Percentiles rank a stretch among this genome's conserved stretches.
Evolutionary conservation across 53 echinoderm and acorn worm genomes (phyloP).

Genomic region (Echinometra lucunter): DNA sequence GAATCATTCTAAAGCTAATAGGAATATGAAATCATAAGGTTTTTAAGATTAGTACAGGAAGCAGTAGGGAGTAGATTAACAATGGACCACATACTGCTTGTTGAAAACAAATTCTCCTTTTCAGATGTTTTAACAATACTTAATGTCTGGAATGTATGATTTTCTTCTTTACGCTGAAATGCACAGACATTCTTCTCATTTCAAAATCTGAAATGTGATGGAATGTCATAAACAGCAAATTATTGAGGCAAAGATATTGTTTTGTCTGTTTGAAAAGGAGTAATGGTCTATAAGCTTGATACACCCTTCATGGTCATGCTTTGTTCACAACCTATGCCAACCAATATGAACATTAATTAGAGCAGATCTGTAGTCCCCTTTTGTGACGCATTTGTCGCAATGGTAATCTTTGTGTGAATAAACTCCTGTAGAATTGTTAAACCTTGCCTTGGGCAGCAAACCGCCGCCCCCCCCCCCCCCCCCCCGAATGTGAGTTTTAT

Average conservation of each 20-base stretch:
- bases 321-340: neutral
- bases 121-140: too few species aligned
- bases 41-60: too few species aligned
- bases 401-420: too few species aligned
- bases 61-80: neutral
- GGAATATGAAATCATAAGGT: too few species aligned
- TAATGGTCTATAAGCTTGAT: neutral
- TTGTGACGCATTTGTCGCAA: neutral
- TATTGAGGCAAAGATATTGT: neutral
- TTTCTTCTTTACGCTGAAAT: neutral
- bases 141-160: neutral
- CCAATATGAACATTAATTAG: neutral
- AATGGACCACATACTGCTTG: neutral
- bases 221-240: neutral
- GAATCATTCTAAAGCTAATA: too few species aligned
- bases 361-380: neutral
- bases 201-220: neutral
- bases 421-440: too few species aligned
- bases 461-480: too few species aligned
- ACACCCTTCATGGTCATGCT: neutral
- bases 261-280: conserved; percentile 8
- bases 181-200: neutral
- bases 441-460: too few species aligned
- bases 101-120: neutral
- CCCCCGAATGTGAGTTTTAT: too few species aligned